Base-by-base conservation (phyloP, 1,140 invertebrate genomes). In the Hylaeus volcanicus region DNA sequence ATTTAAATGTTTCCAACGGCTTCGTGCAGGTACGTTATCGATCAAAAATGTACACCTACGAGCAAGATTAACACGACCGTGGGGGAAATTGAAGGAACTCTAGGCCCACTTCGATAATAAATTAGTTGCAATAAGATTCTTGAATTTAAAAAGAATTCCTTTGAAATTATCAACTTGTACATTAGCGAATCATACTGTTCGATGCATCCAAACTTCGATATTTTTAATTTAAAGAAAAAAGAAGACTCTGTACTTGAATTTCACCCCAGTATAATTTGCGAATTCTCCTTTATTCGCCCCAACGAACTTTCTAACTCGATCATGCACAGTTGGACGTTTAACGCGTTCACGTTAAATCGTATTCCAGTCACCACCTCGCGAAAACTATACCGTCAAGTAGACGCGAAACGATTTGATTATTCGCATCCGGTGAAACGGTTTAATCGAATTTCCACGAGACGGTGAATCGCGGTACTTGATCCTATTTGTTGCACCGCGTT, bases 401-500 rank as follows among this genome's bases (percentile, higher is more conserved):
- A 9, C 9, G 37, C 2, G 37, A 5, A 74, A 72, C 45, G 4
- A 14, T 63, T 74, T 26, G 58, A 74, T 71, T 58, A 41, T 41
- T 39, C 43, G 14, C 14, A 43, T 14, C 43, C 14, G 37, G 48
- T 66, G 51, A 56, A 66, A 75, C 73, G 5, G 61, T 55, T 70
- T 53, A 14, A 79, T 79, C 53, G 53, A 79, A 74, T 79, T 79
- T 56, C 56, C 66, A 51, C 1, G 5, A 8, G 56, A 26, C 3
- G 9, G 14, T 8, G 75, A 70, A 61, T 61, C 51, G 77, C 15
- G 51, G n/a, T 11, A 37, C 39, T 8, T 9, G 48, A 74, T 56
- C 53, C 76, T 9, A 43, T 63, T 63, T 45, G 66, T 61, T 26
- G 37, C 56, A 43, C 26, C 37, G 41, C 14, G 26, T 37, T 8